Evolutionary conservation across 1,140 invertebrate species (phyloP), one percentile per base, ranked within the genome.

Genomic region (Heliconius eleuchia): DNA sequence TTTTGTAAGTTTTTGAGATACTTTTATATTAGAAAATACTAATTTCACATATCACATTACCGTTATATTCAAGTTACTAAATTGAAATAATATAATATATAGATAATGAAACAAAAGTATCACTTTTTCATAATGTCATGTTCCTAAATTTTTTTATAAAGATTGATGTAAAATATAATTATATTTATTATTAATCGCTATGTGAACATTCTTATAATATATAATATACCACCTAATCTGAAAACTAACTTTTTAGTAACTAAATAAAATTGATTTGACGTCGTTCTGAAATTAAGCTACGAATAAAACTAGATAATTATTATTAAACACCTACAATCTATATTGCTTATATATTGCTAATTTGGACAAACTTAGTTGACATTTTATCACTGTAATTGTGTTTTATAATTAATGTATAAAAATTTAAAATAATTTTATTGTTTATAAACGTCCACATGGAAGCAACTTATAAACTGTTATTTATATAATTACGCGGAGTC

Each of bases 321-420:
- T 80, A 80, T 79, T 81, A 79, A 66, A 27, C 13, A 30, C 60
- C 60, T 66, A 66, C 27, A 66, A 13, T 3, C 27, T 80, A 81
- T 89, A 91, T 89, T 89, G 86, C 88, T 89, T 85, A 79, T 78
- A 79, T 85, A 87, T 87, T 89, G 81, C 85, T 91, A 86, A 75
- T 80, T 88, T 87, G 84, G 84, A 87, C 86, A 87, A 84, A 81
- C 82, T 87, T 83, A 80, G 30, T 82, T 85, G 77, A 82, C 74
- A 84, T 71, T 79, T 76, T 83, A 83, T 85, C 82, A 85, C 82
- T 80, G 80, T 79, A 80, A 77, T 81, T 83, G 79, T 79, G 78
- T 80, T 80, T 71, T 72, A 72, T 77, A 55, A 37, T 71, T 71
- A n/a, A 71, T 72, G 34, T 76, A 71, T 74, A 74, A 74, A 73